phyloP scores from a whole-genome alignment of 2,113 vertebrate species.

The Nesoenas mayeri region DNA sequence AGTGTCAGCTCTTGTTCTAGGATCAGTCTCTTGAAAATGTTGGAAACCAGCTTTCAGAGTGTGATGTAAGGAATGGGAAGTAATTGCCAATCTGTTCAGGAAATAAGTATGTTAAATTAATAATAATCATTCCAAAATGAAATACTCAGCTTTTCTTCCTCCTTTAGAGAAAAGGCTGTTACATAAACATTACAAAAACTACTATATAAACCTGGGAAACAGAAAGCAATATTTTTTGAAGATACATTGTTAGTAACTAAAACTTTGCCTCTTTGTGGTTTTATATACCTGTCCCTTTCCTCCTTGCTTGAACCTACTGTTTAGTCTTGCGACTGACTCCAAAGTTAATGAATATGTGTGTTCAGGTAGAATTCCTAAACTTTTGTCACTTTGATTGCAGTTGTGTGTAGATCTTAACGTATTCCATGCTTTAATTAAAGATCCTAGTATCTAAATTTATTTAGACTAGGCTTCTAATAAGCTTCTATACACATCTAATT shows the following conservation, averaged over 20 bases:
- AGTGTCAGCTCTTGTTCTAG: background rate
- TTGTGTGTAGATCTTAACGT: background rate
- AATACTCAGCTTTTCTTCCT: background rate
- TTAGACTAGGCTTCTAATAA: background rate
- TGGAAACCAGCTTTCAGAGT: background rate
- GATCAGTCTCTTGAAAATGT: background rate
- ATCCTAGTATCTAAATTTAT: background rate
- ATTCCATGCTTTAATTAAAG: background rate
- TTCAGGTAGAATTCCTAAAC: background rate
- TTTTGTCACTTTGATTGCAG: background rate
- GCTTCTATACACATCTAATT: background rate
- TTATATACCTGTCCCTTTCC: background rate
- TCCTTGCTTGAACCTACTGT: background rate
- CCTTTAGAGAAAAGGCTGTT: background rate
- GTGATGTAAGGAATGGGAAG: background rate
- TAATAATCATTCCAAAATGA: background rate
- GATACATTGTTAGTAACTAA: background rate
- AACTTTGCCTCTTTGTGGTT: background rate
- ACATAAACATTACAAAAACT: background rate
- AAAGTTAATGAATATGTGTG: background rate
- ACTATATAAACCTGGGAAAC: background rate
- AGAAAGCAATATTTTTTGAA: background rate
- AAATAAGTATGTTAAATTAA: background rate
- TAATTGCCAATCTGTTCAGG: background rate
- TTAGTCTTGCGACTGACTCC: background rate